These are phyloP conservation scores for human (Homo sapiens) DNA, from an alignment of 2,113 vertebrate species.

Conservation along the genomic window GRCh38 chr5:76380501-76381000, in stretches of 20 bases:
- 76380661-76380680: not conserved
- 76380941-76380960: not conserved
- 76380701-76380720: not conserved
- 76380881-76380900: not conserved
- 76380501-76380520: too few relatives aligned
- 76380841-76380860: not conserved
- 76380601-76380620: not conserved
- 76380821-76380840: not conserved
- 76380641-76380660: not conserved
- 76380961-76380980: not conserved
- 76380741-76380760: not conserved
- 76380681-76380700: not conserved
- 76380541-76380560: not conserved
- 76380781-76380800: not conserved
- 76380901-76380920: not conserved
- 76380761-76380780: not conserved
- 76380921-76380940: not conserved
- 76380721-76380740: accelerated
- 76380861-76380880: not conserved
- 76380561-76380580: too few relatives aligned
- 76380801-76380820: not conserved
- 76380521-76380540: not conserved
- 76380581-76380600: not conserved
- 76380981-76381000: not conserved
- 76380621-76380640: not conserved